Conservation (phyloP, 1,140 invertebrate species). For the Achatina immaculata region DNA sequence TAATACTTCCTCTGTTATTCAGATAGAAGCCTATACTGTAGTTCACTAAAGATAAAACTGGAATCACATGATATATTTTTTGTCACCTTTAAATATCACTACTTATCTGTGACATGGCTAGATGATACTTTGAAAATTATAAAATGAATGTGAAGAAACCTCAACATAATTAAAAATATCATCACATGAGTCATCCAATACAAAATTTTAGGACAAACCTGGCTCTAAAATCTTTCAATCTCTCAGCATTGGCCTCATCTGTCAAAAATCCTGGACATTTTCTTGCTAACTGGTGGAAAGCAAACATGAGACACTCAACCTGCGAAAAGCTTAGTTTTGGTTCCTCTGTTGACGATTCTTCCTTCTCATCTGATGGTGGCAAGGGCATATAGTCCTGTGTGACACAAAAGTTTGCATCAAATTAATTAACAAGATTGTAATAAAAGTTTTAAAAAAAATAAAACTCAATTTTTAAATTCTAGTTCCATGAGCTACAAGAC, state of each 20-base stretch:
- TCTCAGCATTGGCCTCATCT: constrained; percentile 78
- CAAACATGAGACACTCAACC: constrained; percentile 92
- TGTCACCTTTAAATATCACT: no score
- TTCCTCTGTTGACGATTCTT: constrained; percentile 70
- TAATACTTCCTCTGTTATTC: no score
- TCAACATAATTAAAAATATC: no score
- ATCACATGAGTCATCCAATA: no score
- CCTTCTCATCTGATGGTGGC: constrained; percentile 79
- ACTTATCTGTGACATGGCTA: no score
- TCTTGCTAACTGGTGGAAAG: constrained; percentile 89
- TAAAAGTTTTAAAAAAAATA: neutral
- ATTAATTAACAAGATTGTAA: neutral
- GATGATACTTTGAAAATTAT: no score
- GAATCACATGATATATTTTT: no score
- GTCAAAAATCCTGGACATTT: constrained; percentile 85
- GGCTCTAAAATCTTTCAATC: constrained; percentile 88
- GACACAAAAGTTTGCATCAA: constrained; percentile 33
- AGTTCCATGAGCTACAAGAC: neutral
- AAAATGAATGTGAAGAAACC: no score
- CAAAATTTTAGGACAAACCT: constrained; percentile 71
- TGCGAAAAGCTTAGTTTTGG: constrained; percentile 91
- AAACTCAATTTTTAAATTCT: neutral
- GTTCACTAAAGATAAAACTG: no score
- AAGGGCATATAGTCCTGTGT: constrained; percentile 77
- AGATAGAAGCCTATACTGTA: no score